These are phyloP conservation scores for Synergus umbraculus DNA, from an alignment of 2,888 invertebrate species.

Conservation along the genomic window DNA sequence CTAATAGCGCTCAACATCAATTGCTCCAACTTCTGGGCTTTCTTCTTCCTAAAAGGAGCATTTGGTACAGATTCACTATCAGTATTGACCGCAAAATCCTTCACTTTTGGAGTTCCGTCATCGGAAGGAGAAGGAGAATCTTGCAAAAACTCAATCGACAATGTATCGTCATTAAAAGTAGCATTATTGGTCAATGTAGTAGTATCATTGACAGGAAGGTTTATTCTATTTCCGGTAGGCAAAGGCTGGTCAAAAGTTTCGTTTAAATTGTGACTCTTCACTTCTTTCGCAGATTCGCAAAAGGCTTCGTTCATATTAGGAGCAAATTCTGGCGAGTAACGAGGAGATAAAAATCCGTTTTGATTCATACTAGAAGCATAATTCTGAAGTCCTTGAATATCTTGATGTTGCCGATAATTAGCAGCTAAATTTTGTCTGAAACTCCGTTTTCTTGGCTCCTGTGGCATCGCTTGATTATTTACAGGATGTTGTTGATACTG, in stretches of 20 bases:
- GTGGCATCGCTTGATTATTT: slow-evolving; percentile 69
- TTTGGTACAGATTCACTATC: slow-evolving; percentile 64
- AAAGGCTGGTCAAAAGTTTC: slow-evolving; percentile 65
- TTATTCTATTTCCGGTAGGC: slow-evolving; percentile 51
- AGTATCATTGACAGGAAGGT: slow-evolving; percentile 62
- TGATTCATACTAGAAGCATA: slow-evolving; percentile 55
- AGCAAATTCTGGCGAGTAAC: slow-evolving; percentile 68
- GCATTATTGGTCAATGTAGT: slow-evolving; percentile 74
- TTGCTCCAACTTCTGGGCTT: slow-evolving; percentile 73
- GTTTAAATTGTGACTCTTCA: slow-evolving; percentile 66
- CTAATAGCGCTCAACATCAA: slow-evolving; percentile 73
- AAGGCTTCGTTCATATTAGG: slow-evolving; percentile 74
- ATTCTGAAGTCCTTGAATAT: slow-evolving; percentile 52
- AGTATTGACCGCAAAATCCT: slow-evolving; percentile 68
- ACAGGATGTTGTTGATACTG: slow-evolving; percentile 63
- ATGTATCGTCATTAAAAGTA: slow-evolving; percentile 74
- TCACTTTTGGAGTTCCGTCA: slow-evolving; percentile 63
- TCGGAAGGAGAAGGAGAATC: slow-evolving; percentile 70
- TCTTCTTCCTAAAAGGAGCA: slow-evolving; percentile 72
- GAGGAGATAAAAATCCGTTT: slow-evolving; percentile 61
- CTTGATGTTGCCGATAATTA: slow-evolving; percentile 61
- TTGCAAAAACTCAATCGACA: slow-evolving; percentile 72
- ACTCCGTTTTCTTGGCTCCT: slow-evolving; percentile 67
- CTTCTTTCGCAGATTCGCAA: slow-evolving; percentile 61
- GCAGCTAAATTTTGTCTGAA: slow-evolving; percentile 63